phyloP scores from a whole-genome alignment of 2,113 vertebrate species.

The Nettapus auritus region DNA sequence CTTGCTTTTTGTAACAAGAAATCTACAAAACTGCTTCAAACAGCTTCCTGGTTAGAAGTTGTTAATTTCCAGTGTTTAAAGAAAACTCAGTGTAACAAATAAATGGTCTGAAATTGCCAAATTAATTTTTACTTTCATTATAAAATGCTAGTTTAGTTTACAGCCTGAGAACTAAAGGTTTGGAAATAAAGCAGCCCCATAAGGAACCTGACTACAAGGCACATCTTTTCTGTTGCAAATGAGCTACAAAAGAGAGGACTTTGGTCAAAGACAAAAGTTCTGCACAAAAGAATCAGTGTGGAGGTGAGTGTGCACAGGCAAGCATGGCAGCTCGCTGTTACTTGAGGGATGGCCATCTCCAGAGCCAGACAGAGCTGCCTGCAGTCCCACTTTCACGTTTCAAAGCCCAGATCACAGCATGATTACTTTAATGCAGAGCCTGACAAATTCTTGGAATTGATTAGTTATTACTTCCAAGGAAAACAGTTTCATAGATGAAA shows the following conservation, averaged over 20 bases:
- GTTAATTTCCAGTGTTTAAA: background rate
- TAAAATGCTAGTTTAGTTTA: background rate
- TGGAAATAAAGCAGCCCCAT: background rate
- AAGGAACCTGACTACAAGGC: background rate
- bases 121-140: background rate
- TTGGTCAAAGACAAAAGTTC: background rate
- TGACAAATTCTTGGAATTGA: slow-evolving; percentile 17
- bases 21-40: background rate
- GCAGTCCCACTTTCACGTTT: background rate
- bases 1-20: background rate
- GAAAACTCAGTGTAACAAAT: background rate
- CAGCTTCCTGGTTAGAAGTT: background rate
- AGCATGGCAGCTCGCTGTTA: slow-evolving; percentile 58
- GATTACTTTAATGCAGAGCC: background rate
- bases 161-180: background rate
- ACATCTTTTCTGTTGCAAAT: background rate
- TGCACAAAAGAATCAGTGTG: background rate
- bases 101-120: background rate
- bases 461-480: background rate
- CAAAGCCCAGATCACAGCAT: background rate
- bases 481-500: background rate
- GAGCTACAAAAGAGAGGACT: slow-evolving; percentile 35
- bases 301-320: background rate
- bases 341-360: slow-evolving; percentile 45
- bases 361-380: slow-evolving; percentile 50